A percentile compares a stretch with the other conserved stretches of the same genome.
phyloP scores from a whole-genome alignment of 2,797 vertebrate species.

The Rachycentron canadum region DNA sequence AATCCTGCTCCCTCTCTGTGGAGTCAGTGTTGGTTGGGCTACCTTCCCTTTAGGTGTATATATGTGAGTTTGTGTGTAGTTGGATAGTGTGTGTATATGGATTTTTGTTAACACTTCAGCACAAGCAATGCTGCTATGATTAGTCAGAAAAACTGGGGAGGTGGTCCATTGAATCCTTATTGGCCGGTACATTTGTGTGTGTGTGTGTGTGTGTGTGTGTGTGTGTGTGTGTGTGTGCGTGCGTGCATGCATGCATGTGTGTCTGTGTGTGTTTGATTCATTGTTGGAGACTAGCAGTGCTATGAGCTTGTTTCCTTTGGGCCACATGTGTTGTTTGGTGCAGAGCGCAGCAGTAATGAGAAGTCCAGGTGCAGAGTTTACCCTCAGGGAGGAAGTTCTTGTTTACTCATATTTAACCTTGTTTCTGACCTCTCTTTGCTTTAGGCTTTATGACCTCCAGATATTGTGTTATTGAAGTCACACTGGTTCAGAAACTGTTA shows the following conservation, averaged over 20 bases:
- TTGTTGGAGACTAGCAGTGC: slow-evolving; percentile 51
- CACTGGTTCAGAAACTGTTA: slow-evolving; percentile 6
- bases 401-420: slow-evolving; percentile 80
- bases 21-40: slow-evolving; percentile 22
- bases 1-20: slow-evolving; percentile 38
- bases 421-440: slow-evolving; percentile 44
- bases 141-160: slow-evolving; percentile 44
- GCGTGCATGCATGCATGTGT: neutral
- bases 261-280: slow-evolving; percentile 46
- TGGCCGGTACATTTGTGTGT: slow-evolving; percentile 29
- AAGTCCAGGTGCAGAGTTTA: slow-evolving; percentile 82
- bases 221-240: too few relatives aligned
- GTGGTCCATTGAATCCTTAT: slow-evolving; percentile 35
- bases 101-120: slow-evolving; percentile 23
- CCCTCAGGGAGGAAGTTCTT: slow-evolving; percentile 79
- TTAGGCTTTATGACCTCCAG: slow-evolving; percentile 41
- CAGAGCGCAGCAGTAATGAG: slow-evolving; percentile 72
- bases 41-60: neutral
- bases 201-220: slow-evolving; percentile 6
- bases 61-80: neutral
- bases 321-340: slow-evolving; percentile 73
- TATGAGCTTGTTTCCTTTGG: slow-evolving; percentile 78
- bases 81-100: too few relatives aligned
- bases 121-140: slow-evolving; percentile 10
- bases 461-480: slow-evolving; percentile 14